Conservation (phyloP, 2,113 vertebrate species). For the Pontoporia blainvillei region DNA sequence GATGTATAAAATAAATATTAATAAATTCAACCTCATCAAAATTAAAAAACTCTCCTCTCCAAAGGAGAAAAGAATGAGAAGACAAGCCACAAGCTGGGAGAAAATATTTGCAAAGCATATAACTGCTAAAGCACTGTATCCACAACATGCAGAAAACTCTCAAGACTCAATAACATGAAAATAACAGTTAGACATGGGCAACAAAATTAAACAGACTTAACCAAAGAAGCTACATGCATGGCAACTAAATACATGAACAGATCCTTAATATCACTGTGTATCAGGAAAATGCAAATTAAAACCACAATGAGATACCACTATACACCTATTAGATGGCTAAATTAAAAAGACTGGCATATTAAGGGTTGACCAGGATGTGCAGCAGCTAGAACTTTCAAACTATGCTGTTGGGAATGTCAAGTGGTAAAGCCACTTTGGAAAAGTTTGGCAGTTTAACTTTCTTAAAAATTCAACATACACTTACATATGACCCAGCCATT, state of each 20-base stretch:
- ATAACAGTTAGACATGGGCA: not conserved
- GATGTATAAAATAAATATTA: not conserved
- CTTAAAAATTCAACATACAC: not conserved
- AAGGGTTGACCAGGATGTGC: not conserved
- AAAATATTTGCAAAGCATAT: not conserved
- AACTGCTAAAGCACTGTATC: not conserved
- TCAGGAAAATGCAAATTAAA: conserved; percentile 11
- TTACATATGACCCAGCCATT: not conserved
- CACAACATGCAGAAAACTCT: not conserved
- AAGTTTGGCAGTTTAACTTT: not conserved
- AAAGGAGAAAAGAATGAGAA: not conserved
- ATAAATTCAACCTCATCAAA: not conserved
- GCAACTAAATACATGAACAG: not conserved
- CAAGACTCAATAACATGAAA: not conserved
- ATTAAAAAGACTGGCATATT: not conserved
- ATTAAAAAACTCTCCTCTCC: not conserved
- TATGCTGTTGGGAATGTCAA: not conserved
- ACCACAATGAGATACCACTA: not conserved
- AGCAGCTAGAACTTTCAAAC: not conserved
- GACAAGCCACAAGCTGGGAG: not conserved
- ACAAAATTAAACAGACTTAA: not conserved
- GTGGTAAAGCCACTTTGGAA: not conserved
- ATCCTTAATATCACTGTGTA: not conserved
- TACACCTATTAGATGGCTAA: not conserved
- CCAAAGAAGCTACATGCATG: not conserved